Evolutionary conservation across 2,113 vertebrate species (phyloP), one percentile per base, ranked within the genome.

Genomic region (Lepidothrix coronata): DNA sequence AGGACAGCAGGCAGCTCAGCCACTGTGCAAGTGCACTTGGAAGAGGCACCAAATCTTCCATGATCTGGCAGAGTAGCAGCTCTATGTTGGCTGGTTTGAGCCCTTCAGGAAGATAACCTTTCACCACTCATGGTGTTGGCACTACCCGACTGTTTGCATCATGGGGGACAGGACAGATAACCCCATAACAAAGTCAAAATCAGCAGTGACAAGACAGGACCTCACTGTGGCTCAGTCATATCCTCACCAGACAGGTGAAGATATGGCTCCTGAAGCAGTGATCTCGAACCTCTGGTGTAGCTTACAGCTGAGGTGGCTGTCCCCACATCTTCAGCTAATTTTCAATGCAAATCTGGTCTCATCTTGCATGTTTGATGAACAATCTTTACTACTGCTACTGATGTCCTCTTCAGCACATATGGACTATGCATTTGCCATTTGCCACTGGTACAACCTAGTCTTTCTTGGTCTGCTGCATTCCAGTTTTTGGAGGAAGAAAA

Each of bases 201-300:
- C 62, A 91, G 35, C 21, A 82, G 33, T 43, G 59, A 89, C 59
- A 91, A 80, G 84, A n/a, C 23, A 91, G 41, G 14, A 70, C 9
- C 9, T 71, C 52, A 61, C 30, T 25, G 48, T 30, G 51, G 73
- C 28, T 73, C n/a, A 43, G 10, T 71, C 59, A 43, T 41, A 5
- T 13, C 39, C 39, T 12, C 39, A 24, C 28, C 37, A 86, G 39
- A 21, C 28, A 77, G 33, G 30, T 43, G 46, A 95, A 35, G 37
- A 76, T 23, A 68, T 0, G 0, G 37, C 62, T 55, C 48, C 58
- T 48, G 74, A 78, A 89, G 73, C 46, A 58, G 21, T 0, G 0
- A 17, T 73, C 37, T 62, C 0, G 0, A 87, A 75, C 37, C 43
- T 62, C 58, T 85, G 74, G 33, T 73, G 46, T 19, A 44, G 48